Base-by-base conservation (phyloP, 2,113 vertebrate species). In the Tauraco erythrolophus region DNA sequence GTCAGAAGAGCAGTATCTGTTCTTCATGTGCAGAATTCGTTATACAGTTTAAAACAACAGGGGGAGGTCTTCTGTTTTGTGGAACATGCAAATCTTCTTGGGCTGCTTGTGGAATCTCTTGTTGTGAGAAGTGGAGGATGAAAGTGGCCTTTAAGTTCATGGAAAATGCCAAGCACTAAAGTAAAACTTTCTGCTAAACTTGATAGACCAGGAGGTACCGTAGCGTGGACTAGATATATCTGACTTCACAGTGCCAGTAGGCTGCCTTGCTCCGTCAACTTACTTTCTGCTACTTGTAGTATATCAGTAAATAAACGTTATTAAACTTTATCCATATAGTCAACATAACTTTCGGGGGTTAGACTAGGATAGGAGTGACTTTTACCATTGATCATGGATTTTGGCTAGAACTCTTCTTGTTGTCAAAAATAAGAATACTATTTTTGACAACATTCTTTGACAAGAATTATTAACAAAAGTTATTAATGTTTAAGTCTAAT, bases 261-360 rank as follows among this genome's bases (percentile, higher is more conserved):
- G 6, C n/a, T 50, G 7, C 68, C 30, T 50, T 74, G 41, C 11
- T 4, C 25, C 62, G 39, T n/a, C 28, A 81, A 14, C 18, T 84
- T 48, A 11, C 1, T 4, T 74, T 65, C n/a, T 9, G 5, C 83
- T 79, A 58, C 75, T 57, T 1, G 0, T 16, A 3, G 22, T 57
- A 0, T 22, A 25, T 58, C 62, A 39, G 25, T 51, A 66, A 83
- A 64, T 69, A 70, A 93, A 58, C 7, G 41, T 74, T 6, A 35
- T 39, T 69, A 70, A 93, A 58, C 7, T 45, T 74, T 6, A 35
- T 39, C 35, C n/a, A 7, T 37, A 2, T 3, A 45, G 27, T 33
- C 39, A 51, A 13, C 7, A 2, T 7, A 69, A 46, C 23, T 37
- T 72, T 6, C 3, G 6, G 14, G 46, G 25, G 16, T 61, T 81